A percentile compares a stretch with the other conserved stretches of the same genome.
phyloP scores from a whole-genome alignment of 1,140 invertebrate genomes.

The Lasaia peninsularis region DNA sequence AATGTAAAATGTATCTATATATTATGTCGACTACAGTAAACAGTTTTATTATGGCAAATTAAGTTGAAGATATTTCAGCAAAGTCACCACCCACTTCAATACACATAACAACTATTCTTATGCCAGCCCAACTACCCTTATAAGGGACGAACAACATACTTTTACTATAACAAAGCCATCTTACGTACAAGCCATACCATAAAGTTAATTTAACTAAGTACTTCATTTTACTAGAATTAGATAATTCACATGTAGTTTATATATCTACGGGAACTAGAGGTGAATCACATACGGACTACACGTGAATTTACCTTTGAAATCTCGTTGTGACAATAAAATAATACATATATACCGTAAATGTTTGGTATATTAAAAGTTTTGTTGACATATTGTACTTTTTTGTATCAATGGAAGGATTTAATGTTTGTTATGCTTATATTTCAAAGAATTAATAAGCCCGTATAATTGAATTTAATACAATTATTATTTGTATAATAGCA shows the following conservation, averaged over 20 bases:
- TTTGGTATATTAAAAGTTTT: neutral
- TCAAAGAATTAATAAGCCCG: neutral
- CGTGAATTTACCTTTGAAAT: slow-evolving; percentile 3
- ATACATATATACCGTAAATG: neutral
- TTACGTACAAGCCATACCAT: slow-evolving; percentile 30
- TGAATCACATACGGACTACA: slow-evolving; percentile 1
- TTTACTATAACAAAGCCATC: slow-evolving; percentile 32
- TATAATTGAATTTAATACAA: slow-evolving; percentile 1
- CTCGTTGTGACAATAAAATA: slow-evolving; percentile 8
- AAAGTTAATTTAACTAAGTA: slow-evolving; percentile 49
- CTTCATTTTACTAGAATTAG: slow-evolving; percentile 33
- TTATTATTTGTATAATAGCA: neutral
- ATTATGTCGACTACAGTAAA: neutral
- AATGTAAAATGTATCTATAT: slow-evolving; percentile 10
- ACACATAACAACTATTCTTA: slow-evolving; percentile 33
- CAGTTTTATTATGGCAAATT: slow-evolving; percentile 7
- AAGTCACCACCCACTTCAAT: slow-evolving; percentile 29
- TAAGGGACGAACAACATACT: slow-evolving; percentile 23
- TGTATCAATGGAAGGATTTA: slow-evolving; percentile 17
- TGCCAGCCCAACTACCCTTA: slow-evolving; percentile 23
- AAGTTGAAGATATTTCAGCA: slow-evolving; percentile 14
- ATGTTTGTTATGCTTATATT: neutral
- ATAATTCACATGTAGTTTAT: slow-evolving; percentile 4
- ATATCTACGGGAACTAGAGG: neutral
- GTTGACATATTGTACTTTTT: slow-evolving; percentile 17